Conservation (phyloP, 2,113 vertebrate genomes). For the Chascanopsetta lugubris region DNA sequence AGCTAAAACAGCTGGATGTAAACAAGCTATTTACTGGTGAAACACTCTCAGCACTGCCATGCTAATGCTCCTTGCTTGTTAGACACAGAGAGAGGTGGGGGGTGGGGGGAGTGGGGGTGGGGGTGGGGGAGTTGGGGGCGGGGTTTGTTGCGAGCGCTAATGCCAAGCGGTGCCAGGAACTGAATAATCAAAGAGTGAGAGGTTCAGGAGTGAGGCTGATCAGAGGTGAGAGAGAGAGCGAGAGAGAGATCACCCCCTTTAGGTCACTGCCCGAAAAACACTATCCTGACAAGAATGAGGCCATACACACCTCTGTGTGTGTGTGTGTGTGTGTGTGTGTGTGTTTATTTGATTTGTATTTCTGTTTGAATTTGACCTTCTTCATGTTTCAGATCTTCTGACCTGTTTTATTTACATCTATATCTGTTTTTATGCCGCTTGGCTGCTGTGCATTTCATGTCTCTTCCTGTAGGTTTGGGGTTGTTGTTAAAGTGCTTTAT, state of each 20-base stretch:
- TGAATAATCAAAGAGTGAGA: constrained; percentile 12
- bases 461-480: no score
- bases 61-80: constrained; percentile 54
- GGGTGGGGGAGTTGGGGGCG: neutral
- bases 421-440: no score
- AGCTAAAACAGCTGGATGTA: constrained; percentile 63
- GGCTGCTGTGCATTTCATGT: no score
- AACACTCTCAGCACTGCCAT: constrained; percentile 46
- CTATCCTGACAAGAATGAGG: constrained; percentile 33
- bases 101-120: neutral
- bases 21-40: constrained; percentile 68
- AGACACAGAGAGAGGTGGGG: neutral
- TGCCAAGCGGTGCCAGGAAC: constrained; percentile 18
- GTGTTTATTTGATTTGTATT: constrained; percentile 38
- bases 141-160: neutral
- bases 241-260: constrained; percentile 3
- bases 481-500: no score
- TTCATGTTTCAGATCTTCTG: constrained; percentile 24
- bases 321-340: constrained; percentile 4
- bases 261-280: constrained; percentile 23
- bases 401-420: no score
- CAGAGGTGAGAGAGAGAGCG: constrained; percentile 5
- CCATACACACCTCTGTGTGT: constrained; percentile 16
- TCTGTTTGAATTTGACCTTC: constrained; percentile 20
- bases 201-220: neutral